Percentiles rank a stretch among this genome's conserved stretches.
Conservation (phyloP, 2,113 vertebrate genomes). For the Xiphophorus couchianus region DNA sequence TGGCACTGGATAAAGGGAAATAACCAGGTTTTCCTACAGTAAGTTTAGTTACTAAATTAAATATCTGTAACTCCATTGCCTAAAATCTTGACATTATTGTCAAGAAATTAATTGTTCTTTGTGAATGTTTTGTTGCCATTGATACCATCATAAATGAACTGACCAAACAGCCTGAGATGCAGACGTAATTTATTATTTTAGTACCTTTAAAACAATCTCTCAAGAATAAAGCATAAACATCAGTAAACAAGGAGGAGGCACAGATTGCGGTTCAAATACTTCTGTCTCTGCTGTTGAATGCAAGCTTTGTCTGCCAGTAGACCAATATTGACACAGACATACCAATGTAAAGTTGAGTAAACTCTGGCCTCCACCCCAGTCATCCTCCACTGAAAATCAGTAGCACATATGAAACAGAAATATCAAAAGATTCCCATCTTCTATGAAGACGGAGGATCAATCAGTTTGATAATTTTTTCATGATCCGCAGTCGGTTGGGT, state of each 20-base stretch:
- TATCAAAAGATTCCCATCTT: background rate
- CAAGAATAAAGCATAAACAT: background rate
- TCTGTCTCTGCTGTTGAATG: constrained; percentile 53
- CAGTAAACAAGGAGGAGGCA: constrained; percentile 42
- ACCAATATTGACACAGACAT: constrained; percentile 68
- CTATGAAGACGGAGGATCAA: background rate
- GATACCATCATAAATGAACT: background rate
- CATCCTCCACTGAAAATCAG: constrained; percentile 30
- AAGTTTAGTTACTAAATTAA: too few species aligned
- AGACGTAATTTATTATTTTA: background rate
- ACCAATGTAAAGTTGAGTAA: constrained; percentile 63
- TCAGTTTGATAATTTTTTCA: background rate
- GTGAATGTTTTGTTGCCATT: background rate
- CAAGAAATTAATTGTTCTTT: background rate
- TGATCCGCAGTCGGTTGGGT: too few species aligned
- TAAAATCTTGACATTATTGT: background rate
- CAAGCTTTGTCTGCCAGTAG: constrained; percentile 53
- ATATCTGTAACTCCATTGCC: too few species aligned
- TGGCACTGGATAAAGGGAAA: too few species aligned
- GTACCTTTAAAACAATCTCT: background rate
- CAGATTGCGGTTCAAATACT: constrained; percentile 35
- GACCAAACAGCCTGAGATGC: background rate
- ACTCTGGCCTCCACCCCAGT: constrained; percentile 51
- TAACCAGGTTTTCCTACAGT: too few species aligned
- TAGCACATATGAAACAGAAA: constrained; percentile 10